Evolutionary conservation across 2,888 invertebrate genomes (phyloP), one percentile per base, ranked within the genome.

Genomic region (Drosophila subquinaria): DNA sequence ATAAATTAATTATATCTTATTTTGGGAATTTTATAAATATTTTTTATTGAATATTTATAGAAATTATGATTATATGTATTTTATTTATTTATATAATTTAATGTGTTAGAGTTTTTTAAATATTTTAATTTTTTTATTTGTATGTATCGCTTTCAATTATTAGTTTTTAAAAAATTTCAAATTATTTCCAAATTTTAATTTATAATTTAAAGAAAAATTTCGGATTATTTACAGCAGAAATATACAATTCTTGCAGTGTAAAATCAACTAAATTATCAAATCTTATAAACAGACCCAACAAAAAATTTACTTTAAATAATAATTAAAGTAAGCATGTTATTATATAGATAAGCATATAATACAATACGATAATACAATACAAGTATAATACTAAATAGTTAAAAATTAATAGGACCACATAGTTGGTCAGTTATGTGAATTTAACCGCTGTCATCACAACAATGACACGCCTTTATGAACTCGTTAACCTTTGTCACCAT

Each of bases 401-500:
- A n/a, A 10, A 20, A 35, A 23, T n/a, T 35, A 35, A 35, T n/a
- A 35, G 8, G 10, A 45, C 43, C 9, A 5, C 2, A 38, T 15
- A 17, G 13, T 40, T 48, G 48, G 40, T 33, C 30, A 35, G 38
- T 11, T 56, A 30, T 55, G 56, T 40, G 33, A 15, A 27, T n/a
- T 36, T 5, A 27, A 47, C 23, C 35, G 17, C 17, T 62, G 70
- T 45, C 71, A 60, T 36, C 56, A 63, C 45, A 60, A 70, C 57
- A 61, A 61, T 61, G 63, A 66, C 27, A 47, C 47, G 52, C 17
- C 30, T 43, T 61, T 47, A 17, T 47, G 13, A 38, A 61, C 66
- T 67, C 76, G 62, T 64, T 79, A 66, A 55, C 71, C 71, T 71
- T 63, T 64, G 66, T 76, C 71, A 64, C 45, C 61, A 47, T 15